A percentile compares a stretch with the other conserved stretches of the same genome.
Evolutionary conservation across 1,140 invertebrate species (phyloP).

Genomic region (Eurosta solidaginis): DNA sequence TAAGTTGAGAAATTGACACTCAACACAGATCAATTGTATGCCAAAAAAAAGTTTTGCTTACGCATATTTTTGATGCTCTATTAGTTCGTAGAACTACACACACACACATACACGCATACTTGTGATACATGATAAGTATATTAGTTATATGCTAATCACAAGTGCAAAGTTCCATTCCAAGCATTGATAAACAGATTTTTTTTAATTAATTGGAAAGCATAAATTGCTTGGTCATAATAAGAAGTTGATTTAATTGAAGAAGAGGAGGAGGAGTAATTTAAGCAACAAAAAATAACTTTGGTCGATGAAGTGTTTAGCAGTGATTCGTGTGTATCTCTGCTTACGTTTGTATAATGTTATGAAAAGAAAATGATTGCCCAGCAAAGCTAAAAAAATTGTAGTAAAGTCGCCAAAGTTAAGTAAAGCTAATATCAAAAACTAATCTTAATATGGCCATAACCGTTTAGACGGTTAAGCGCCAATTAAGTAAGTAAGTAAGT

Average conservation of each 20-base stretch:
- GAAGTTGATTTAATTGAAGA: no score
- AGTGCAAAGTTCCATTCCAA: conserved; percentile 13
- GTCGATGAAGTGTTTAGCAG: neutral
- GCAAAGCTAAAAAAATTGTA: no score
- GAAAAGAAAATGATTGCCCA: no score
- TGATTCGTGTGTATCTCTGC: no score
- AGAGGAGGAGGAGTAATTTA: no score
- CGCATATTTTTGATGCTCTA: neutral
- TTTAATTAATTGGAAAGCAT: neutral
- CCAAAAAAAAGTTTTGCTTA: neutral
- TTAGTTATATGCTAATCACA: conserved; percentile 2
- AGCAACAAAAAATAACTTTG: neutral
- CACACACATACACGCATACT: neutral
- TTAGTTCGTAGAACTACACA: no score
- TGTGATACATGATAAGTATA: neutral
- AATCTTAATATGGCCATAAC: no score
- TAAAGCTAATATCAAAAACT: no score
- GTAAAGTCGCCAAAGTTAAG: no score
- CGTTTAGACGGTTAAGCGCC: no score
- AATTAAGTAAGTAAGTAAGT: no score
- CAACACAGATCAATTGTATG: neutral
- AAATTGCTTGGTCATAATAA: neutral
- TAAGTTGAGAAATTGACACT: neutral
- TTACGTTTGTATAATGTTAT: no score
- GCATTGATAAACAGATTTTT: neutral